Base-by-base conservation (phyloP, 2,113 vertebrate species). In the western clawed frog (Xenopus tropicalis) region DNA sequence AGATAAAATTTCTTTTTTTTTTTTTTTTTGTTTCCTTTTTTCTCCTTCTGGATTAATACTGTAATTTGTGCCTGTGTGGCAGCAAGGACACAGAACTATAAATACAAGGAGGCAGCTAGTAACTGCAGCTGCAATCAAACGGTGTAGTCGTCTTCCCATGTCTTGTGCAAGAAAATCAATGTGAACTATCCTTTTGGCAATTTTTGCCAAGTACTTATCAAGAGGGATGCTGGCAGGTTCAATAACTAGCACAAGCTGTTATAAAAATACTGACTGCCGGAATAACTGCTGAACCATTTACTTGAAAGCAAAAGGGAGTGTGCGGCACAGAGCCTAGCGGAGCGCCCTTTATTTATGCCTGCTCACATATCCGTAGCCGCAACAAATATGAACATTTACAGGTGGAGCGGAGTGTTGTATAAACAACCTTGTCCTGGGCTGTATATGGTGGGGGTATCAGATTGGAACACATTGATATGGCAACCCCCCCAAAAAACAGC, bases 131-230 rank as follows among this genome's bases (percentile, higher is more conserved):
- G 59, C 61, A 24, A 52, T 66, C 79, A 80, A 72, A 79, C 56
- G 56, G 64, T 10, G 67, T 21, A 71, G 64, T 57, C 57, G 0
- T 62, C 66, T 64, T 62, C 71, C 62, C 3, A 1, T 80, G 59
- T 63, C 79, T 66, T 22, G 77, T 11, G 56, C 21, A 80, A 51
- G 20, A 72, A 82, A 78, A 84, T 81, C 79, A 79, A 80, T 80
- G 70, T 25, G 58, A 61, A 12, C 29, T 72, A 22, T 78, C 46
- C 52, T 58, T 56, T 64, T 61, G 71, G 78, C 17, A 77, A 71
- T 69, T 79, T 79, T 68, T 81, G 66, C 52, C 63, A 61, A 10
- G 52, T 70, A 25, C 63, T 81, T 82, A 74, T 81, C 69, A 77
- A 74, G 58, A 62, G 51, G 25, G 72, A 11, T 70, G 69, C 43